Base-by-base conservation (phyloP, 2,888 invertebrate genomes). In the Eristalinus sepulchralis region DNA sequence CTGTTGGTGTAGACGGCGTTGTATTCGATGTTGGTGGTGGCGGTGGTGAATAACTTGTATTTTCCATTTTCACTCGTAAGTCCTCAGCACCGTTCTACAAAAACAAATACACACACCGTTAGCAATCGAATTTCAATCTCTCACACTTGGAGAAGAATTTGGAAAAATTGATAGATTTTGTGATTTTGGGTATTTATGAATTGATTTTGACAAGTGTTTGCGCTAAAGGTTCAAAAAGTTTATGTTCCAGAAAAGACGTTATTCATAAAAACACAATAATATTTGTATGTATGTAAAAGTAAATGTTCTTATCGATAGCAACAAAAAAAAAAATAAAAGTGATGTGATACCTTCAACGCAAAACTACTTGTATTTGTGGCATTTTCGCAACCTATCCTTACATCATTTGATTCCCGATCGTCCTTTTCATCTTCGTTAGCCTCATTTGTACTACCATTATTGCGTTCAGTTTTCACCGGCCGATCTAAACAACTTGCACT, bases 41-140 rank as follows among this genome's bases (percentile, higher is more conserved):
- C 39, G 94, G 94, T 89, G 94, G 94, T 92, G 93, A 94, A 93
- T 91, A 94, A 92, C 92, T 91, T 4, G 91, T 91, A 88, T 93
- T 92, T 90, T 92, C 93, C 89, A 93, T 92, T 89, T 96, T 96
- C 90, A 96, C 95, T 91, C 96, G 95, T 93, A 97, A 94, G 94
- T 97, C 96, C 95, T 94, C 88, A 93, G 94, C 93, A 85, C 92
- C 92, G 77, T 91, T 91, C 93, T 93, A 76, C n/a, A 47, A 47
- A 17, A 17, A 1, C 5, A 47, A 47, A 17, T n/a, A 13, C 4
- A 17, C 5, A 39, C n/a, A 39, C 1, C 17, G 6, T 39, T 1
- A 39, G 39, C 39, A n/a, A 17, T 39, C 17, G 39, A 39, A n/a
- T 13, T 13, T 27, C 27, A 27, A 2, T 27, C 5, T 5, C 2